Evolutionary conservation across 2,797 vertebrate species (phyloP), one percentile per base, ranked within the genome.

Genomic region (Dendrocincla fuliginosa): DNA sequence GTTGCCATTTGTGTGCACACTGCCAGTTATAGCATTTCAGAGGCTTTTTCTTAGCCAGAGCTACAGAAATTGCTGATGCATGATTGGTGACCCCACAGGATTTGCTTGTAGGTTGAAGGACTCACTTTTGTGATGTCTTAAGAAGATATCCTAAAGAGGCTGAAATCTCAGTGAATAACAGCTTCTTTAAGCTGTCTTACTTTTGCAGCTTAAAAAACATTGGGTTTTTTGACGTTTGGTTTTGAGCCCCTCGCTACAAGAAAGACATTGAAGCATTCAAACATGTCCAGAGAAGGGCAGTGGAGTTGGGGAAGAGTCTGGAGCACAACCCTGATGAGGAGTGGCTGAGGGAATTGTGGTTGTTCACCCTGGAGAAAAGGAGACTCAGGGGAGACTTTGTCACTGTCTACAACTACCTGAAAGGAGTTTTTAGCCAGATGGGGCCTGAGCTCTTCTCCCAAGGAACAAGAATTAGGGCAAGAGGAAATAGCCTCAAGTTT

Each of bases 391-490:
- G 6, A 59, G 41, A 75, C 27, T 5, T 63, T 3, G 11, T 10
- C 0, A 0, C 22, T 56, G 23, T 25, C 10, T 32, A 16, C 16
- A 89, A 0, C 1, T 63, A 8, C 27, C 39, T 22, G 15, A 52
- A 44, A 52, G 61, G 41, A 67, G 24, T 8, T 0, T 41, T 6
- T 5, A 50, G 35, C 1, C 4, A 27, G 5, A 1, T 16, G 15
- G 11, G 16, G 1, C 6, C 53, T 0, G 1, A 13, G 46, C 27
- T 28, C 50, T 57, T 22, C 15, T 67, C 7, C 10, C 35, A 55
- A 10, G 16, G 22, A 32, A 13, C 13, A 14, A 30, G 19, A 0
- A 0, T 49, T 14, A 23, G 3, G 4, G 35, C 2, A 6, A 68
- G n/a, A 64, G 6, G 6, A 76, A 56, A 52, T 5, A 16, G 16